Base-by-base conservation (phyloP, 2,797 vertebrate species). In the Sparidentex hasta region DNA sequence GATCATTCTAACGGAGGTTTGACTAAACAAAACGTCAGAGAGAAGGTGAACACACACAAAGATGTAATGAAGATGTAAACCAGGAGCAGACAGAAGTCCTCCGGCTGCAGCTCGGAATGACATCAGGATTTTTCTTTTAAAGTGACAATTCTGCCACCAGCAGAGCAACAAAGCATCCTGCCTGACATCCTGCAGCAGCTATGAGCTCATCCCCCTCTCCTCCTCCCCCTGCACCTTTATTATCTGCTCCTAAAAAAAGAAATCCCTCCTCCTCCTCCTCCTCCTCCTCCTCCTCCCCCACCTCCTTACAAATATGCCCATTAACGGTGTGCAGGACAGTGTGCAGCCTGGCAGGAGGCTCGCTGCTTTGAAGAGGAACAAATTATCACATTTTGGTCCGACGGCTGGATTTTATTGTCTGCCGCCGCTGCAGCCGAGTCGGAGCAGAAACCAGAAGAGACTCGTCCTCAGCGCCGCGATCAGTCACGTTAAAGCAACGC, bases 161-260 rank as follows among this genome's bases (percentile, higher is more conserved):
- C 50, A 21, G 67, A 65, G 65, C 67, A 63, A 89, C 86, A 88
- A 86, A 87, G 82, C 78, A 29, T 76, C 57, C 65, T 7, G 74
- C 64, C 82, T 82, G 82, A 87, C 46, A 64, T 78, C 33, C 75
- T 82, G 82, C 79, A 85, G 77, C 75, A 78, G 74, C 80, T 51
- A 86, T 91, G 87, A 91, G 74, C 54, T 92, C 87, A 90, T 86
- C 76, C 74, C 55, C 61, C 27, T 23, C 33, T 52, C 58, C 72
- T 51, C 61, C 68, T 64, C 75, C 76, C 62, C 71, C 82, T 71
- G 52, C 63, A 76, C 80, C 63, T 86, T 83, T 77, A 83, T 84
- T 71, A 86, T 80, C 75, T 63, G 12, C 65, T 78, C 81, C 79
- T 90, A 87, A 80, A 91, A 88, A 83, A 83, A 87, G 72, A 78